Conservation (phyloP, 2,113 vertebrate species). For the Aspiorhynchus laticeps region DNA sequence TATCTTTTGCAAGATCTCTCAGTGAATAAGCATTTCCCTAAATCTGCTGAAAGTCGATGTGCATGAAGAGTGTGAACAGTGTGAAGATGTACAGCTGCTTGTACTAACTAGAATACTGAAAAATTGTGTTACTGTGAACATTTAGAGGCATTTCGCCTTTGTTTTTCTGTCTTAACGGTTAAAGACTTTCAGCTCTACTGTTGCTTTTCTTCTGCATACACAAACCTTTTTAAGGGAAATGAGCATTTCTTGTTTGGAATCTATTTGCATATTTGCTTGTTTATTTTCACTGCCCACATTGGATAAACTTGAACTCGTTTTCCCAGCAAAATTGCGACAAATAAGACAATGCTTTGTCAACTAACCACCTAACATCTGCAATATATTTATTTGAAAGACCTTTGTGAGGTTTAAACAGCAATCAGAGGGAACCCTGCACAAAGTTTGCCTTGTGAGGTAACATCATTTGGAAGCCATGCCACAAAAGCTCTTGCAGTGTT, state of each 20-base stretch:
- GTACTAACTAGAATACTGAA: neutral
- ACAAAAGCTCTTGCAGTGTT: neutral
- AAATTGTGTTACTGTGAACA: neutral
- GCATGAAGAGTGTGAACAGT: neutral
- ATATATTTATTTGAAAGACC: conserved; percentile 70
- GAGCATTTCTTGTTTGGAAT: conserved; percentile 53
- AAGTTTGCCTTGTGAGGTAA: conserved; percentile 74
- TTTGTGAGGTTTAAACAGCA: conserved; percentile 69
- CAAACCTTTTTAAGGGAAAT: conserved; percentile 33
- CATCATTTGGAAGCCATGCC: conserved; percentile 67
- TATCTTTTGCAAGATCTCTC: neutral
- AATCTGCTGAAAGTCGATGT: neutral
- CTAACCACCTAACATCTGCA: conserved; percentile 67
- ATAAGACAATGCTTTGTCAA: conserved; percentile 44
- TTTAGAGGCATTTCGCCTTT: neutral
- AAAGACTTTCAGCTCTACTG: neutral
- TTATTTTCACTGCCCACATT: conserved; percentile 56
- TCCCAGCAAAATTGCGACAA: conserved; percentile 45
- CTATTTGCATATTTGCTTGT: conserved; percentile 56
- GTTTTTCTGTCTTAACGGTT: neutral
- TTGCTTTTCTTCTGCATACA: conserved; percentile 3
- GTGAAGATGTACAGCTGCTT: neutral
- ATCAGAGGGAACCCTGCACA: conserved; percentile 72
- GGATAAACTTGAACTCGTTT: conserved; percentile 56
- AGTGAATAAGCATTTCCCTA: neutral